Percentiles rank a stretch among this genome's conserved stretches.
phyloP scores from a whole-genome alignment of 1,140 invertebrate genomes.

The Anoplophora glabripennis region DNA sequence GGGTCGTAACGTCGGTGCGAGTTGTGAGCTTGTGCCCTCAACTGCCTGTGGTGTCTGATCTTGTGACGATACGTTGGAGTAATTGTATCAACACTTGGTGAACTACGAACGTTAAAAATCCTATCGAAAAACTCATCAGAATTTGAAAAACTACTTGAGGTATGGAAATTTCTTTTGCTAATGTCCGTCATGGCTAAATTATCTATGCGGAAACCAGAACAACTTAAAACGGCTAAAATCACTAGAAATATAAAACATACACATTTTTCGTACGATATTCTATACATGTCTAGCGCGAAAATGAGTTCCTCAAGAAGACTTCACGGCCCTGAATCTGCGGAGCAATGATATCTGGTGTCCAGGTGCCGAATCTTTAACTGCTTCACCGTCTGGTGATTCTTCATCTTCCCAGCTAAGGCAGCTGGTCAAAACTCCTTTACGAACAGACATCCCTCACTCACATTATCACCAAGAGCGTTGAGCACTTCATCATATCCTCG shows the following conservation, averaged over 20 bases:
- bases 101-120: neutral
- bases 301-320: conserved; percentile 25
- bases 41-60: conserved; percentile 20
- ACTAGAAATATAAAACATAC: conserved; percentile 48
- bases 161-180: conserved; percentile 35
- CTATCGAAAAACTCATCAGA: conserved; percentile 14
- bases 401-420: conserved; percentile 33
- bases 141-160: conserved; percentile 27
- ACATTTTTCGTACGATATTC: conserved; percentile 48
- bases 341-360: conserved; percentile 32
- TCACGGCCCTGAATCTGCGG: conserved; percentile 22
- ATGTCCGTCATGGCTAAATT: conserved; percentile 37
- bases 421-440: conserved; percentile 7
- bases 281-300: conserved; percentile 46
- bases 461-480: conserved; percentile 17
- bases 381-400: conserved; percentile 22
- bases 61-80: conserved; percentile 6
- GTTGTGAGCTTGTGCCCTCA: conserved; percentile 20
- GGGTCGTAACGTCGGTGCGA: conserved; percentile 1
- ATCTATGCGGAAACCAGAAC: conserved; percentile 49
- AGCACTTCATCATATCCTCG: no score
- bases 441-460: conserved; percentile 30
- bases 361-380: conserved; percentile 25
- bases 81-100: neutral
- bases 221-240: conserved; percentile 46